A percentile compares a stretch with the other conserved stretches of the same genome.
phyloP scores from a whole-genome alignment of 1,140 invertebrate genomes.

The Zeugodacus cucurbitae region DNA sequence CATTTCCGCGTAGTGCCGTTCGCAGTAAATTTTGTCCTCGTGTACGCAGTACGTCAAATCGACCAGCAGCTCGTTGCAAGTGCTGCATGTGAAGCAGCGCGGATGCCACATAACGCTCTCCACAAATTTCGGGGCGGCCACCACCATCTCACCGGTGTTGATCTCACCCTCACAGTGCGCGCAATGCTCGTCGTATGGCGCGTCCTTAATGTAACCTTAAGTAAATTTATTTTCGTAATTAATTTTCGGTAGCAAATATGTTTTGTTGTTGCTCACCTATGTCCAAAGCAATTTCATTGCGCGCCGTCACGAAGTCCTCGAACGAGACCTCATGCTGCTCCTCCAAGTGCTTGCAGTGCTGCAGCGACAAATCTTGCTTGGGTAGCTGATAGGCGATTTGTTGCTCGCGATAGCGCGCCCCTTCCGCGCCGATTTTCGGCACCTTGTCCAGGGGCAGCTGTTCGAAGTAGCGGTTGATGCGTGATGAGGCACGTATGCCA shows the following conservation, averaged over 20 bases:
- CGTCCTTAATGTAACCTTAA: conserved; percentile 63
- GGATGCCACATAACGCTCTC: conserved; percentile 83
- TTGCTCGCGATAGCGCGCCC: conserved; percentile 82
- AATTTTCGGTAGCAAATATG: background rate
- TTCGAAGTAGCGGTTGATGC: conserved; percentile 79
- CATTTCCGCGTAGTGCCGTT: conserved; percentile 93
- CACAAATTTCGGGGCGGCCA: conserved; percentile 69
- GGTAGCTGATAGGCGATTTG: conserved; percentile 91
- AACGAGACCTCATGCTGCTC: conserved; percentile 79
- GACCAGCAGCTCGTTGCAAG: conserved; percentile 88
- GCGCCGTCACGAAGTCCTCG: conserved; percentile 89
- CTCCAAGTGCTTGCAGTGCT: conserved; percentile 89
- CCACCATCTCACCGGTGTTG: conserved; percentile 67
- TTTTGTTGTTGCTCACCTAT: conserved; percentile 76
- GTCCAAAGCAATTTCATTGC: conserved; percentile 95
- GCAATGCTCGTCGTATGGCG: conserved; percentile 65
- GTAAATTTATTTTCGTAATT: background rate
- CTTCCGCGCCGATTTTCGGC: conserved; percentile 78
- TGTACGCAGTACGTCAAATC: conserved; percentile 93
- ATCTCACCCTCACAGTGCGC: conserved; percentile 69
- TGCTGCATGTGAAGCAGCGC: conserved; percentile 85
- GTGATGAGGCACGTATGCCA: conserved; percentile 73
- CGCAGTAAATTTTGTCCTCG: conserved; percentile 88
- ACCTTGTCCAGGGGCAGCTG: conserved; percentile 81
- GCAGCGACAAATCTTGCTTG: conserved; percentile 91